phyloP scores from a whole-genome alignment of 1,140 invertebrate genomes.

The Lordiphosa stackelbergi region DNA sequence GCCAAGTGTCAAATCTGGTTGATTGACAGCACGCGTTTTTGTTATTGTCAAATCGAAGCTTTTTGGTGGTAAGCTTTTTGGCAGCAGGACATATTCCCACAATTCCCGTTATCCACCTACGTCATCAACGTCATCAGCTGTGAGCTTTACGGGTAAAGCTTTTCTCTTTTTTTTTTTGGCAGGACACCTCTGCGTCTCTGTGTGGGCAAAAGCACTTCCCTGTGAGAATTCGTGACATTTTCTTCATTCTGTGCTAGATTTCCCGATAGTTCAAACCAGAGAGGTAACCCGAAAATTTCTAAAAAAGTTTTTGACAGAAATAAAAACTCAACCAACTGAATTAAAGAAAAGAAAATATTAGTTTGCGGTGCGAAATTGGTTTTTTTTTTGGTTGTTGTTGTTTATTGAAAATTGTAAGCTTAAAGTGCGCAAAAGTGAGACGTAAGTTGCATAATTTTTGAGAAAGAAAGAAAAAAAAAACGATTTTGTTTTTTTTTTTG shows the following conservation, averaged over 20 bases:
- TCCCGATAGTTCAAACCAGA: constrained; percentile 76
- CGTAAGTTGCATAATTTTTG: constrained; percentile 70
- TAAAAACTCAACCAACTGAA: not conserved
- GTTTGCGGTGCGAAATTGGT: too few species aligned
- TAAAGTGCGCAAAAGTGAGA: constrained; percentile 65
- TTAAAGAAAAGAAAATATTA: not conserved
- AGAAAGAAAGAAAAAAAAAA: constrained; percentile 7
- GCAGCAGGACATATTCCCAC: constrained; percentile 2
- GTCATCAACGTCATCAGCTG: constrained; percentile 12
- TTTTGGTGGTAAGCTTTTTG: constrained; percentile 9
- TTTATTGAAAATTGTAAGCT: constrained; percentile 4
- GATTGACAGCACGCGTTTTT: constrained; percentile 14
- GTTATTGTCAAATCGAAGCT: constrained; percentile 8
- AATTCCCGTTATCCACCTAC: not conserved
- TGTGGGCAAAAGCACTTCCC: constrained; percentile 48
- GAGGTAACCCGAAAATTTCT: constrained; percentile 43
- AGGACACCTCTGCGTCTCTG: constrained; percentile 7
- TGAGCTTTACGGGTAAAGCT: constrained; percentile 10
- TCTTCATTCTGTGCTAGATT: constrained; percentile 74
- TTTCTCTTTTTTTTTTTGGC: constrained; percentile 23
- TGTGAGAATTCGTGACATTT: constrained; percentile 55
- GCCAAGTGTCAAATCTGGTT: constrained; percentile 49
- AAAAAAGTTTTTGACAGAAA: constrained; percentile 11
- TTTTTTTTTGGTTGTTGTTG: not conserved
- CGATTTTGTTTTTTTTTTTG: constrained; percentile 3